Evolutionary conservation across 2,888 invertebrate genomes (phyloP), one percentile per base, ranked within the genome.

Genomic region (Sialis lutaria): DNA sequence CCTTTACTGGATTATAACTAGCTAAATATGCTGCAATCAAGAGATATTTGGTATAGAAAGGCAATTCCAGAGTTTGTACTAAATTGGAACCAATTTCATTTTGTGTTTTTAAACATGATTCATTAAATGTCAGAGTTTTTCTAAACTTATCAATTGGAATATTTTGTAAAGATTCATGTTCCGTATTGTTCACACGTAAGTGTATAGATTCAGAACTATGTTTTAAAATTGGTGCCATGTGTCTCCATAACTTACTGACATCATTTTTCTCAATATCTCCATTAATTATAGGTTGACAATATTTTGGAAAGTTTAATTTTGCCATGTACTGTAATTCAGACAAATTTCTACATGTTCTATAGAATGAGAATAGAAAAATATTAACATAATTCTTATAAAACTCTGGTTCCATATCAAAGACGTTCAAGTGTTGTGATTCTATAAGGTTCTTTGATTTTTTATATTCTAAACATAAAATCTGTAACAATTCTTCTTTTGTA

Each of bases 1-100:
- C 82, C 55, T 85, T 87, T 0, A 84, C 77, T 1, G 92, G 87
- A 64, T 93, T 93, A 62, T 92, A 88, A 33, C 93, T 93, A 0
- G 93, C 93, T 50, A 95, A 68, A 61, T 88, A 95, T 1, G 91
- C 85, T 6, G 93, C 89, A 31, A 95, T 85, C 4, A 95, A 67
- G 34, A 95, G 69, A 62, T 77, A 92, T 64, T 93, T 93, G 0
- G 89, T 85, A 64, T 89, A 92, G 60, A 78, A 90, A 0, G 93
- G 93, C 4, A 95, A 60, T 57, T 88, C 86, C 33, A 87, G 72
- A 45, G 78, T 79, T 52, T 76, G 76, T 0, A 76, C 77, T 54
- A 78, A 65, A 32, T 56, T 59, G 42, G 37, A 37, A 37, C 58
- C 57, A 9, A 48, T 43, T 33, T 37, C 39, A 42, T 46, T 48